These are phyloP conservation scores for Raja brachyura DNA, from an alignment of 2,113 vertebrate species.

Conservation along the genomic window DNA sequence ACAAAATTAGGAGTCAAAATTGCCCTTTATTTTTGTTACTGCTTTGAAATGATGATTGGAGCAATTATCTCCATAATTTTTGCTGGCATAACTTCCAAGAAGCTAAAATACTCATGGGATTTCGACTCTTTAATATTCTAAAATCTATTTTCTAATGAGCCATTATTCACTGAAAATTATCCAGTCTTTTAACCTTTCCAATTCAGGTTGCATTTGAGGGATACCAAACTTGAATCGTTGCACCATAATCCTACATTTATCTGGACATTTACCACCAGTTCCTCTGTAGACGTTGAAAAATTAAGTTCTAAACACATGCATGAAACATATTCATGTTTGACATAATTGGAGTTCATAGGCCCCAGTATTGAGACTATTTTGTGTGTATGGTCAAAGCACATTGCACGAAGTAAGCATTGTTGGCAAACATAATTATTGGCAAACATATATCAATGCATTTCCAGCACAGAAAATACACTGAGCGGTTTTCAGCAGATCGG, in stretches of 20 bases:
- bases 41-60: constrained; percentile 46
- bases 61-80: constrained; percentile 52
- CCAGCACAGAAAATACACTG: neutral
- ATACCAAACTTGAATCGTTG: neutral
- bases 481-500: neutral
- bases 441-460: neutral
- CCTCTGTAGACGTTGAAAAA: neutral
- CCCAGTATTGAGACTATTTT: neutral
- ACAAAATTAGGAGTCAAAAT: constrained; percentile 42
- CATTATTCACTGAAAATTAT: constrained; percentile 41
- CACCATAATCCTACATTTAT: neutral
- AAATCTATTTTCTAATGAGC: constrained; percentile 45
- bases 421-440: neutral
- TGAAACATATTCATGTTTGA: neutral
- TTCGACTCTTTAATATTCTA: constrained; percentile 44
- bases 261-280: neutral
- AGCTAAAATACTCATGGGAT: constrained; percentile 50
- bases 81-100: constrained; percentile 48
- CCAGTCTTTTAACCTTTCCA: constrained; percentile 15
- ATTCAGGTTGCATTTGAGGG: neutral
- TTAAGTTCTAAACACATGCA: neutral
- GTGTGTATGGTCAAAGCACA: neutral
- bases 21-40: constrained; percentile 45
- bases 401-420: neutral
- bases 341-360: neutral